Conservation (phyloP, 1,140 invertebrate genomes). For the Drosophila erecta region DNA sequence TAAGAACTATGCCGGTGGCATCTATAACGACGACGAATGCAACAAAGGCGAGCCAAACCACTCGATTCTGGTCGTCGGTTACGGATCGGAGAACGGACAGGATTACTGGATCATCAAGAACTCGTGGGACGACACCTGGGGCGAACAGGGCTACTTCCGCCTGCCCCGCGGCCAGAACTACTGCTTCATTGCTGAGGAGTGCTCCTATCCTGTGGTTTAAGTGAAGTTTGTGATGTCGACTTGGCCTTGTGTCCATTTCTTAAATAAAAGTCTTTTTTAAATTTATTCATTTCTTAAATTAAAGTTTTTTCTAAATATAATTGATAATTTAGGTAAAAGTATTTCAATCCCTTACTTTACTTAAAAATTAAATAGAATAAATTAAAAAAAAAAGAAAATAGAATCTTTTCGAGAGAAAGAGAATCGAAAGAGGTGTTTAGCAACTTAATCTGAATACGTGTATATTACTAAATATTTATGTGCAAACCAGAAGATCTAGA, state of each 20-base stretch:
- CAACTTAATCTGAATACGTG: too few species aligned
- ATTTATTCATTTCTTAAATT: not conserved
- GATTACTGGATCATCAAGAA: slow-evolving; percentile 95
- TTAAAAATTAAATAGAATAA: too few species aligned
- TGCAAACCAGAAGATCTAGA: too few species aligned
- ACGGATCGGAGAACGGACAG: slow-evolving; percentile 86
- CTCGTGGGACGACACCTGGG: slow-evolving; percentile 89
- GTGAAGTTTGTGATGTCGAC: not conserved
- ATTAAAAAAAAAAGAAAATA: too few species aligned
- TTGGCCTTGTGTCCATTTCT: not conserved
- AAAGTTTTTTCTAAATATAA: not conserved
- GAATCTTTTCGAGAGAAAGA: too few species aligned
- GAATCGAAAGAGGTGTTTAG: too few species aligned
- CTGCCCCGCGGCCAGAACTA: slow-evolving; percentile 88
- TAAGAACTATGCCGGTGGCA: slow-evolving; percentile 91
- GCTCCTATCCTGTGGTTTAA: slow-evolving; percentile 80
- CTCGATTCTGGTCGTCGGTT: slow-evolving; percentile 87
- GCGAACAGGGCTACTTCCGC: slow-evolving; percentile 89
- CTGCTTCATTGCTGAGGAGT: slow-evolving; percentile 87
- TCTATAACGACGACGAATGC: slow-evolving; percentile 86
- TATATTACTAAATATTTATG: too few species aligned
- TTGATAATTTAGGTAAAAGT: too few species aligned
- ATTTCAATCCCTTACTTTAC: too few species aligned
- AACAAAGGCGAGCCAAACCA: slow-evolving; percentile 85
- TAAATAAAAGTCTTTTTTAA: not conserved